Base-by-base conservation (phyloP, 2,113 vertebrate genomes). In the Etia nguti region DNA sequence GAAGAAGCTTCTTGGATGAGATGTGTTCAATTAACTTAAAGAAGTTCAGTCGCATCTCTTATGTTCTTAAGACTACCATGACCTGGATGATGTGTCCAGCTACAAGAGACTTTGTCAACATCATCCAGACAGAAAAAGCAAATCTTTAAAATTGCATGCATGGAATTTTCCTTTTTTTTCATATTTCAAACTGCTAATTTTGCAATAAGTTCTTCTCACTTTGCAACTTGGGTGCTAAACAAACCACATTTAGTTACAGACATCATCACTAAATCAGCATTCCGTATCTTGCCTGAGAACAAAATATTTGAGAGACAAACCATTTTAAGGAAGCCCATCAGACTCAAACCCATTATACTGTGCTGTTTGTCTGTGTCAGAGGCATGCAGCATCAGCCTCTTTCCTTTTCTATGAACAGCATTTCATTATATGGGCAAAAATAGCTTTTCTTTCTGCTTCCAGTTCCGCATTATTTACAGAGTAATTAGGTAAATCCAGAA, bases 401-500 rank as follows among this genome's bases (percentile, higher is more conserved):
- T 88, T 81, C n/a, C 16, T 65, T 79, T 77, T 50, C 81, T 79
- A 56, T 90, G 79, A 86, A 89, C 88, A 80, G 56, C 81, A 41
- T 86, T 87, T 91, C 54, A 90, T 83, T 79, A 86, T 18, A 48
- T 20, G 41, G 3, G 75, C 50, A 83, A 92, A 89, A 90, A 89
- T 88, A 88, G 84, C 59, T 83, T 56, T 80, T n/a, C 82, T 86
- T 60, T 87, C n/a, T 73, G 73, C 48, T 83, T 85, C 31, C 36
- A 82, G 48, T 82, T 88, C 29, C 3, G 7, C 20, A 38, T 73
- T 80, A 83, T 89, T 86, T 90, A 70, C 81, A 59, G 56, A 80
- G 79, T 85, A 92, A 91, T 90, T 89, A 93, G 60, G 83, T 38
- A 80, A 83, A 86, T 79, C 18, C 60, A 80, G 48, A n/a, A 79